Evolutionary conservation across 2,113 vertebrate species (phyloP).

Genomic region (Rhineura floridana): DNA sequence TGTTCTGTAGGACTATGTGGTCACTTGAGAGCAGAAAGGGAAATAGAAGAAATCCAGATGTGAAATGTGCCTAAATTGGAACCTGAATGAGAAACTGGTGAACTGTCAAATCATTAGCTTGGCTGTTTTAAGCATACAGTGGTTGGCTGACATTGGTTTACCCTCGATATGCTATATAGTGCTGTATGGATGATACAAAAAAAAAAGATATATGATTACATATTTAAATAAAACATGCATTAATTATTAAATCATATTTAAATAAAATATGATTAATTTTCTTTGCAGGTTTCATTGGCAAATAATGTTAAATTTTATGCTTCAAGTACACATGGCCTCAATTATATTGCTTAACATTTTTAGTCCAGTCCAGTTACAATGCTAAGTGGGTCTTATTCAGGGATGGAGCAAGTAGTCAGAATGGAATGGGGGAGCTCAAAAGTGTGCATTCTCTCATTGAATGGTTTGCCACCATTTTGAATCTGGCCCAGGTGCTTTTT

Average conservation of each 20-base stretch:
- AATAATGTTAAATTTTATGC: neutral
- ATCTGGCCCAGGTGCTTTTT: neutral
- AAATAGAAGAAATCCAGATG: slow-evolving; percentile 4
- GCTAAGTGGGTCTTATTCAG: neutral
- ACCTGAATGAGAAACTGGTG: neutral
- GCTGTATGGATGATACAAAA: neutral
- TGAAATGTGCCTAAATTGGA: neutral
- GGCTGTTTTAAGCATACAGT: neutral
- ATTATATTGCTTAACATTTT: neutral
- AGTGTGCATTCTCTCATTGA: neutral
- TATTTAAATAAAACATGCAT: neutral
- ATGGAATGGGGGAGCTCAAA: neutral
- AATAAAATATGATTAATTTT: neutral
- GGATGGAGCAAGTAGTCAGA: neutral
- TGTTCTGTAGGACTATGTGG: neutral
- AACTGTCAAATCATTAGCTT: neutral
- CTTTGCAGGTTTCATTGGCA: neutral
- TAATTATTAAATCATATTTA: no score
- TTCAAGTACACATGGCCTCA: neutral
- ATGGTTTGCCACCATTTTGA: no score
- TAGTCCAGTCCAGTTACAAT: neutral
- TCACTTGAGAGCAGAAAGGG: neutral
- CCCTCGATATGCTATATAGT: neutral
- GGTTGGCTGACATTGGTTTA: neutral
- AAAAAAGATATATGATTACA: neutral